A percentile compares a stretch with the other conserved stretches of the same genome.
These are phyloP conservation scores for Mus pahari DNA, from an alignment of 2,113 vertebrate species.

Conservation along the genomic window DNA sequence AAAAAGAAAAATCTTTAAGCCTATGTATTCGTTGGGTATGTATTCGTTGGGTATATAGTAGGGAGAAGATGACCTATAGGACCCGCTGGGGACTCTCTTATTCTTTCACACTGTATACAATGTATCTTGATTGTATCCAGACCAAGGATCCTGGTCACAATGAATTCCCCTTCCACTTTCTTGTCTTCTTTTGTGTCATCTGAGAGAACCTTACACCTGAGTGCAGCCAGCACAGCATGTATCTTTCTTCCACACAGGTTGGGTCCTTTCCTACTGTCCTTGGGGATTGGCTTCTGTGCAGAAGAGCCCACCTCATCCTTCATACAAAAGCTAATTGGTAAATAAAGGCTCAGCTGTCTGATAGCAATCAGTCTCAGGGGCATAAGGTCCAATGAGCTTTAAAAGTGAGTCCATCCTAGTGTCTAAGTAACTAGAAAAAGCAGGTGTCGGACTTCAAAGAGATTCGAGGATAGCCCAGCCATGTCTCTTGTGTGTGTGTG, in stretches of 20 bases:
- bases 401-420: background rate
- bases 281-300: background rate
- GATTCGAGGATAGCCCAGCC: background rate
- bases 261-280: background rate
- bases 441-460: slow-evolving; percentile 36
- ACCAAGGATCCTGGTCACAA: background rate
- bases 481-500: background rate
- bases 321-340: background rate
- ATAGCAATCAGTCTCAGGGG: background rate
- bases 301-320: background rate
- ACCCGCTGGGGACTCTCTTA: background rate
- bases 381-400: background rate
- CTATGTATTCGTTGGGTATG: background rate
- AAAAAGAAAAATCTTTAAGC: background rate
- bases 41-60: background rate
- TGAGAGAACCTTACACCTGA: background rate
- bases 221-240: rapidly evolving
- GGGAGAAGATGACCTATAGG: background rate
- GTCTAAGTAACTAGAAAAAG: slow-evolving; percentile 13
- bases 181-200: background rate
- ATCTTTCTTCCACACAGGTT: background rate
- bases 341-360: background rate
- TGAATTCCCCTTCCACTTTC: background rate
- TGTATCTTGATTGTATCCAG: background rate
- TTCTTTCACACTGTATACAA: background rate